Evolutionary conservation across 30 jellyfish, hydroid and myxozoan genomes (phyloP), one percentile per base, ranked within the genome.

Genomic region (Chrysaora quinquecirrha): DNA sequence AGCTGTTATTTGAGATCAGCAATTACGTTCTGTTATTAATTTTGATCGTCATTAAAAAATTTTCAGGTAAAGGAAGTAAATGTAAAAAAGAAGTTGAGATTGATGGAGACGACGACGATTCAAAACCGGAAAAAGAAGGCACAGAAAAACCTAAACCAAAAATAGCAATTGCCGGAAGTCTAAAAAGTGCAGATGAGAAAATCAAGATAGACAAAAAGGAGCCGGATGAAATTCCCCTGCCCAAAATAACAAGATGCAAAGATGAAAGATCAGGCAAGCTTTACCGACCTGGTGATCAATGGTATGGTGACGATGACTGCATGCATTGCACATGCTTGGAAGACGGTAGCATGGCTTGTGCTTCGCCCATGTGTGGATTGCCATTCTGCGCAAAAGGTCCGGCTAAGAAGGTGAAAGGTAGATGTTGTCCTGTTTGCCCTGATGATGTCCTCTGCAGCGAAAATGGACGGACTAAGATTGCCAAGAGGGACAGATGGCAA

Each of bases 371-470:
- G 96, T 90, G 97, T 58, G 87, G 29, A 19, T 33, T 73, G 77
- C 97, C 97, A 10, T 66, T 66, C 58, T 90, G 97, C 38, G 62
- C 77, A 16, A 80, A 74, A 20, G 97, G 95, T 18, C 70, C 74
- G 21, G 85, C 93, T 11, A 49, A 67, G 35, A 85, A 78, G 27
- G 82, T 68, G 0, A 75, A 68, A 38, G 97, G 97, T 30, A 73
- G 85, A 21, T 90, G 97, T 48, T 90, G 97, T 34, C 96, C 96
- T 1, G 86, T 90, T 28, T 90, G 97, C 49, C 90, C 96, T 23
- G 85, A 79, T 30, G 73, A 73, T 19, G 70, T 34, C 34, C 38
- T 85, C 2, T 90, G 97, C 75, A 75, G 30, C 19, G 73, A 29
- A 14, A 62, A 65, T 27, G 89, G 91, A 22, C 50, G 88, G 29